A percentile compares a stretch with the other conserved stretches of the same genome.
phyloP scores from a whole-genome alignment of 2,113 vertebrate species.

The Lophura nycthemera region DNA sequence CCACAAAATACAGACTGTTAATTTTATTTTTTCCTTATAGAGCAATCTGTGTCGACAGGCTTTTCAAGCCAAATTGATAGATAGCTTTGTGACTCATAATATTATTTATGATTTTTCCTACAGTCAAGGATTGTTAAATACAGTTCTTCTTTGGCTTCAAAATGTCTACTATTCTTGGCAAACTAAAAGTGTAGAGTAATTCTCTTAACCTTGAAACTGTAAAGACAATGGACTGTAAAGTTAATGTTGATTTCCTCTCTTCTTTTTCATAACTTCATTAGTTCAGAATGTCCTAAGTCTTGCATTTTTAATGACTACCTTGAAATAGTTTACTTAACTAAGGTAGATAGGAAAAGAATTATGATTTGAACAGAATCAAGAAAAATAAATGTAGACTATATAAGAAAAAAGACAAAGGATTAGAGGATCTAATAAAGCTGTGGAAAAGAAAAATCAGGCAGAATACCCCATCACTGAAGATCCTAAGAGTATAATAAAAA shows the following conservation, averaged over 20 bases:
- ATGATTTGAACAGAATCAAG: neutral
- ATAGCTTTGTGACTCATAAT: conserved; percentile 38
- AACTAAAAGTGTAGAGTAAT: neutral
- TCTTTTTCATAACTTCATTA: neutral
- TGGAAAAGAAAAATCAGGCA: neutral
- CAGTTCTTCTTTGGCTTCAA: conserved; percentile 24
- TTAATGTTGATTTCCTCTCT: neutral
- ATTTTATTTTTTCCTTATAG: conserved; percentile 42
- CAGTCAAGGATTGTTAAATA: neutral
- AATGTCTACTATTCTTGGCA: conserved; percentile 22
- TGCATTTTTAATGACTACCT: neutral
- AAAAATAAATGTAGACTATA: neutral
- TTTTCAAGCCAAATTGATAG: conserved; percentile 42
- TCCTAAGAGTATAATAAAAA: neutral
- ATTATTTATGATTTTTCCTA: conserved; percentile 51
- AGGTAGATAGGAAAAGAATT: neutral
- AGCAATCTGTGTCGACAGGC: conserved; percentile 17
- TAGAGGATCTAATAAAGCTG: neutral
- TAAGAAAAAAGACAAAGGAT: neutral
- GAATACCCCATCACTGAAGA: neutral
- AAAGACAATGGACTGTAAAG: conserved; percentile 5
- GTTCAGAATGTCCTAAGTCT: neutral
- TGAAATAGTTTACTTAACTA: neutral
- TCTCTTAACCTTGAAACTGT: conserved; percentile 34
- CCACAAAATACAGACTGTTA: conserved; percentile 24